phyloP scores from a whole-genome alignment of 1,140 invertebrate genomes.

The Platorchestia sp. region DNA sequence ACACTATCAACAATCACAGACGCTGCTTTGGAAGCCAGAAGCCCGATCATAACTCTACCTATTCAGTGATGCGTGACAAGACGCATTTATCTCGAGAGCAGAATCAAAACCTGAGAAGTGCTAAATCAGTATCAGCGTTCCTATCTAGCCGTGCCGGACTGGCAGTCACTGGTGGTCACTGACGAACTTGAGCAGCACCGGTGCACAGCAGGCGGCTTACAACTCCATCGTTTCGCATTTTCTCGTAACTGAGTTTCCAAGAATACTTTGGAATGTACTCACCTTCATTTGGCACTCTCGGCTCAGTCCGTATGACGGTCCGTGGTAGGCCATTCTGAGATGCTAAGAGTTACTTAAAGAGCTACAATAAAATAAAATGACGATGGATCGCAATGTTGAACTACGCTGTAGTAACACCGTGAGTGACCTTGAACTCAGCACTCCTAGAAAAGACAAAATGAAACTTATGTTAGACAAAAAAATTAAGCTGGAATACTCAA shows the following conservation, averaged over 20 bases:
- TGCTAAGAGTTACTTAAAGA: conserved; percentile 60
- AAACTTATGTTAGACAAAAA: not conserved
- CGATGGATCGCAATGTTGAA: not conserved
- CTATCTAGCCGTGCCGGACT: not conserved
- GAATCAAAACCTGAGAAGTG: not conserved
- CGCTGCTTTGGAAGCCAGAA: not conserved
- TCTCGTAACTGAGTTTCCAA: not conserved
- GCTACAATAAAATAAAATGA: not conserved
- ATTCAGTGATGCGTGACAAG: not conserved
- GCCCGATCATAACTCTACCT: not conserved
- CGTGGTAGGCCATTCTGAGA: conserved; percentile 74
- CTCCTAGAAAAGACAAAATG: conserved; percentile 15
- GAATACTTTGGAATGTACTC: conserved; percentile 56
- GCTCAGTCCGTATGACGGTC: conserved; percentile 75
- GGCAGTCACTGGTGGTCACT: not conserved
- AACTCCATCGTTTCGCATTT: not conserved
- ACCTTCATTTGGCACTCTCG: conserved; percentile 75
- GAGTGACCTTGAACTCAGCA: conserved; percentile 38
- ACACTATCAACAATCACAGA: not conserved
- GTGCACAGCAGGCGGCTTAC: not conserved
- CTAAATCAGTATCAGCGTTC: not conserved
- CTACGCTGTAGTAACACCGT: not conserved
- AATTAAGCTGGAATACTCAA: not conserved
- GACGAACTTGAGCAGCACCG: not conserved
- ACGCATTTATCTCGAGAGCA: not conserved